Percentiles rank a stretch among this genome's conserved stretches.
Evolutionary conservation across 2,797 vertebrate species (phyloP).

Genomic region (Lerista edwardsae): DNA sequence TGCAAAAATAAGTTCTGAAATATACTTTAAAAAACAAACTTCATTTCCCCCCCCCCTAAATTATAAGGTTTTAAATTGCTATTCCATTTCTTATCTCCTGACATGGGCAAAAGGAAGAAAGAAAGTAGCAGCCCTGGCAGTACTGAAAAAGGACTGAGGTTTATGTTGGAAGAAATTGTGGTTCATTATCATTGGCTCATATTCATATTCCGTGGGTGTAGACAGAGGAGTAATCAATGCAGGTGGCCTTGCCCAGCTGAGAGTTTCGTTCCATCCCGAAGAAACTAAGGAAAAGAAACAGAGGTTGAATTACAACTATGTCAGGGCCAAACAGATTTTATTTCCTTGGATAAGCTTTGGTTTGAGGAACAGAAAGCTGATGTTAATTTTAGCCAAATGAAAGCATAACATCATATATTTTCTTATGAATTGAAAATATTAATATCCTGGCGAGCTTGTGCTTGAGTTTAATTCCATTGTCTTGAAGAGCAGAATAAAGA

Average conservation of each 20-base stretch:
- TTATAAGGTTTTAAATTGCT: background rate
- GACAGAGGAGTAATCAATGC: slow-evolving; percentile 82
- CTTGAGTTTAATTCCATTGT: slow-evolving; percentile 72
- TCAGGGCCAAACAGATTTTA: slow-evolving; percentile 79
- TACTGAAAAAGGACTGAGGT: slow-evolving; percentile 66
- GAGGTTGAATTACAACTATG: slow-evolving; percentile 82
- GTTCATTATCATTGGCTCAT: slow-evolving; percentile 83
- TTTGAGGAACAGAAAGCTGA: slow-evolving; percentile 80
- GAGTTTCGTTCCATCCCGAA: slow-evolving; percentile 83
- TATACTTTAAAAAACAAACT: too few species aligned
- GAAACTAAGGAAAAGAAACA: slow-evolving; percentile 76
- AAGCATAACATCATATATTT: slow-evolving; percentile 70
- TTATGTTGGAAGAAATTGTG: slow-evolving; percentile 82
- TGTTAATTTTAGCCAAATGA: slow-evolving; percentile 78
- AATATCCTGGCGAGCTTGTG: slow-evolving; percentile 62
- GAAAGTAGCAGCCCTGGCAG: slow-evolving; percentile 42
- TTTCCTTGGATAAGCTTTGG: slow-evolving; percentile 76
- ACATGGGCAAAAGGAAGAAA: background rate
- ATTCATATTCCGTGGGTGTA: slow-evolving; percentile 82
- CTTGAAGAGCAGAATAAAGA: slow-evolving; percentile 64
- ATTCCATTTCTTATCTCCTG: slow-evolving; percentile 54
- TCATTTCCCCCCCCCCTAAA: too few species aligned
- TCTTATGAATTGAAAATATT: slow-evolving; percentile 71
- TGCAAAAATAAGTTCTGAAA: slow-evolving; percentile 1
- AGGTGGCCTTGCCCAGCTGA: slow-evolving; percentile 85